Base-by-base conservation (phyloP, 2,797 vertebrate genomes). In the Enteromius afrohamiltoni region DNA sequence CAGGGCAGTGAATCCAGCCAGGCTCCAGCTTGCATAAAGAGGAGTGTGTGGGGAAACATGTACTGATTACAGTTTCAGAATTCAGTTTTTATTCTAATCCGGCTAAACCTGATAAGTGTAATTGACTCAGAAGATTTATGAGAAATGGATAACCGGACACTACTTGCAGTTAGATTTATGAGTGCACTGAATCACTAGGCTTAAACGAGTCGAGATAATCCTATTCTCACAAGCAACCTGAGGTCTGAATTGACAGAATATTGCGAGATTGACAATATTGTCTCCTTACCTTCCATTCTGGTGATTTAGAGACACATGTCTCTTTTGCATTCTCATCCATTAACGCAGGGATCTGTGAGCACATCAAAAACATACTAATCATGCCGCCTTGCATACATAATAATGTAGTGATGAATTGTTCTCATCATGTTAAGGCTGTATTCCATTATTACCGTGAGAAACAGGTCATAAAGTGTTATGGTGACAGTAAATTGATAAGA, bases 241-340 rank as follows among this genome's bases (percentile, higher is more conserved):
- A 76, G 53, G 34, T 58, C 51, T 58, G 34, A 74, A n/a, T 31
- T 55, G 19, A n/a, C 71, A 4, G 55, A 64, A 64, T 65, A 64
- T 65, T 65, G 58, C 6, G 16, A 42, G 40, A 64, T 67, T 58
- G 55, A 58, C 10, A 58, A 58, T 23, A 11, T 23, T 68, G 16
- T 47, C 23, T 45, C 23, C 82, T 87, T 92, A 96, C 95, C 93
- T 95, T 91, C 1, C 88, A 89, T 1, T 86, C 90, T 8, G 87
- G 85, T 53, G 88, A 84, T 88, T 93, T 92, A 17, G 89, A 91
- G 77, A 91, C 89, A 89, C 95, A 96, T 45, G 89, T 92, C 64
- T 94, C 90, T 83, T 94, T 94, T 1, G 91, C 93, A 77, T 92
- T 94, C 89, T 95, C 94, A 79, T 96, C 94, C 1, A 91, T 92